Evolutionary conservation across 2,888 invertebrate species (phyloP).

Genomic region (Matsumyia berberina): DNA sequence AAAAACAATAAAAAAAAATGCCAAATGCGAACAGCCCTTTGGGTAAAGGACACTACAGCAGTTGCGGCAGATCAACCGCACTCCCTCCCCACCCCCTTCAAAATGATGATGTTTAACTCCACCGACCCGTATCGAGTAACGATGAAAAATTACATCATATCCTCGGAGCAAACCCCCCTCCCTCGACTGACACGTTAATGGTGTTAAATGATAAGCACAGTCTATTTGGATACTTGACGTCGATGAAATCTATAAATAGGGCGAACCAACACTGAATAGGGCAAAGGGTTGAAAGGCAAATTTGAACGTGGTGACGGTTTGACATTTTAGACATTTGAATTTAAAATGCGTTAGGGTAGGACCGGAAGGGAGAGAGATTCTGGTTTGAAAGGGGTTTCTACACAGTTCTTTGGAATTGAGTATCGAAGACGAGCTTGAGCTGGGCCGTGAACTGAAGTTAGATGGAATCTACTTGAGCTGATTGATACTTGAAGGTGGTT

Average conservation of each 20-base stretch:
- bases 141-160: constrained; percentile 11
- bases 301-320: background rate
- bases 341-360: background rate
- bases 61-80: background rate
- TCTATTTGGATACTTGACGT: constrained; percentile 4
- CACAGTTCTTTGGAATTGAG: too few species aligned
- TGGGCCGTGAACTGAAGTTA: too few species aligned
- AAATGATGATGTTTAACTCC: constrained; percentile 3
- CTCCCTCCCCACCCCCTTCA: too few species aligned
- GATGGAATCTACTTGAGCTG: too few species aligned
- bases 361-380: too few species aligned
- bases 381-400: too few species aligned
- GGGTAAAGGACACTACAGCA: background rate
- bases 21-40: background rate
- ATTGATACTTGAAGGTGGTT: too few species aligned
- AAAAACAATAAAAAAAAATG: constrained; percentile 18
- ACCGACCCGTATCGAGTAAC: constrained; percentile 18
- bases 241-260: constrained; percentile 11
- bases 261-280: background rate
- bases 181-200: background rate
- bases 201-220: background rate
- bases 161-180: background rate
- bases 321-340: background rate
- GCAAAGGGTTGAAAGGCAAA: background rate
- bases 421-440: too few species aligned